Conservation (phyloP, 1,140 invertebrate species). For the Dreissena polymorpha region DNA sequence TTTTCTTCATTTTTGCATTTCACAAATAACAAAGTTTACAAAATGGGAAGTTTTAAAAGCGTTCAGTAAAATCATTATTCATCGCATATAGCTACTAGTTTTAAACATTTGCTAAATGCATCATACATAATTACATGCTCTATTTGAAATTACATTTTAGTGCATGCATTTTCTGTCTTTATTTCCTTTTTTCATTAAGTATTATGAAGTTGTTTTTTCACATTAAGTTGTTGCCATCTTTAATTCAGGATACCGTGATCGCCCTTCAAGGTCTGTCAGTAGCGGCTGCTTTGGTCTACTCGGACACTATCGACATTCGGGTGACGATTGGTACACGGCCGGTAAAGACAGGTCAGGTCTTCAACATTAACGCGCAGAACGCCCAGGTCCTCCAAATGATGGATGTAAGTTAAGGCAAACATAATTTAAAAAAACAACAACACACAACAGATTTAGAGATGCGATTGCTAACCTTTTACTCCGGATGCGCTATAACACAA, state of each 20-base stretch:
- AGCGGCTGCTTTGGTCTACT: slow-evolving; percentile 68
- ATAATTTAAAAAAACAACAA: no score
- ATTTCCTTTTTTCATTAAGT: neutral
- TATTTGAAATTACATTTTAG: neutral
- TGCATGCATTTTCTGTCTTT: neutral
- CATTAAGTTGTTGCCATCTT: slow-evolving; percentile 72
- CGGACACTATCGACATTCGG: slow-evolving; percentile 61
- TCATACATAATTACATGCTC: neutral
- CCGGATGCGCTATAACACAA: neutral
- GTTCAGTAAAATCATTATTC: neutral
- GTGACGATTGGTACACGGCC: slow-evolving; percentile 46
- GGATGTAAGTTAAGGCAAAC: slow-evolving; percentile 69
- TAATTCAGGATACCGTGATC: slow-evolving; percentile 81
- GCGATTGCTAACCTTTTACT: neutral
- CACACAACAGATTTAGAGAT: neutral
- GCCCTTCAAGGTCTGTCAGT: slow-evolving; percentile 79
- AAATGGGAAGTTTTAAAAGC: neutral
- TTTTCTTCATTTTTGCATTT: neutral
- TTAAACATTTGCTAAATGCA: neutral
- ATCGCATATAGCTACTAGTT: neutral
- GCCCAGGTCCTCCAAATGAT: slow-evolving; percentile 69
- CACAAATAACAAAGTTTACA: neutral
- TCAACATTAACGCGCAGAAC: slow-evolving; percentile 66
- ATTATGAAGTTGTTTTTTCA: neutral
- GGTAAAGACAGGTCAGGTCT: slow-evolving; percentile 42